Evolutionary conservation across 2,113 vertebrate species (phyloP).

Genomic region (Pseudorasbora parva): DNA sequence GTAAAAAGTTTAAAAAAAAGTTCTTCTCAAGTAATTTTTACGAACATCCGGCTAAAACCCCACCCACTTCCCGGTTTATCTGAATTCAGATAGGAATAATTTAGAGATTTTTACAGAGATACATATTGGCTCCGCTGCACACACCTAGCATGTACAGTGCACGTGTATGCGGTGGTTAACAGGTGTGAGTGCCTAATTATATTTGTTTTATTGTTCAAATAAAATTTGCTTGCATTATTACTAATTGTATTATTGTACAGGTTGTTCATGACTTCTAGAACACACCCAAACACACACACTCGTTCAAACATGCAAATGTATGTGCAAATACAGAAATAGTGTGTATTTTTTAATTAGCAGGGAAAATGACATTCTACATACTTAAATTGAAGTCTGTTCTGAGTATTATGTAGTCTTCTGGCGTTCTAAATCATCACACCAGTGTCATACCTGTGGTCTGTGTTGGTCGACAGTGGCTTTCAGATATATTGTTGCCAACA

Average conservation of each 20-base stretch:
- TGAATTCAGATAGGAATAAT: no score
- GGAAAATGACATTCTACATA: background rate
- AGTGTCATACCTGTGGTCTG: no score
- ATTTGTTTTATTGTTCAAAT: conserved; percentile 8
- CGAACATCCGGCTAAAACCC: no score
- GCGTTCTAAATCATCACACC: no score
- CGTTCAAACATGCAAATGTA: conserved; percentile 14
- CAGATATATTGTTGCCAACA: no score
- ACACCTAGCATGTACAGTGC: background rate
- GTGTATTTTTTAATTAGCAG: background rate
- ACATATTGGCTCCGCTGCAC: background rate
- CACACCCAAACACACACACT: background rate
- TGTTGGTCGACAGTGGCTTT: no score
- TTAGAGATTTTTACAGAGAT: no score
- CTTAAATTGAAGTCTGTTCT: background rate
- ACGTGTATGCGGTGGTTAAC: background rate
- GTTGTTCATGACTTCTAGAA: background rate
- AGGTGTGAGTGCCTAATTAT: background rate
- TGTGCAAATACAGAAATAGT: conserved; percentile 49
- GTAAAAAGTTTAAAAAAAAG: no score
- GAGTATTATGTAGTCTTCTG: background rate
- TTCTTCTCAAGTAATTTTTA: no score
- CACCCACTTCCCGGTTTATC: no score
- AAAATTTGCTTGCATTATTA: background rate
- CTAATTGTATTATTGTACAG: background rate